These are phyloP conservation scores for Pantala flavescens DNA, from an alignment of 1,140 invertebrate species.

Conservation along the genomic window DNA sequence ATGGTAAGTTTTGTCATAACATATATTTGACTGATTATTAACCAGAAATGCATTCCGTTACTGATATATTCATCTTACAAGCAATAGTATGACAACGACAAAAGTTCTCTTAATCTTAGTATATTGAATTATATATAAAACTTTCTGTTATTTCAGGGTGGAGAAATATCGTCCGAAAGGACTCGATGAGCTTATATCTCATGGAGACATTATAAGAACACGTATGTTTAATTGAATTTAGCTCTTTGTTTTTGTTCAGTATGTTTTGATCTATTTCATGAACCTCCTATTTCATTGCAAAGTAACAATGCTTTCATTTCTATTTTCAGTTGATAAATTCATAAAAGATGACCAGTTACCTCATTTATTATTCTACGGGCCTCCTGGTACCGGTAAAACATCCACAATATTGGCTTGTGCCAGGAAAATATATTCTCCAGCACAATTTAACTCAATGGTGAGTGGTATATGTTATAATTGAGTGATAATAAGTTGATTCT, in stretches of 20 bases:
- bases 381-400: conserved; percentile 97
- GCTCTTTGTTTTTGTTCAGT: conserved; percentile 16
- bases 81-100: no score
- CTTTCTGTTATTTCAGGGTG: conserved; percentile 56
- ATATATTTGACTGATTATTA: no score
- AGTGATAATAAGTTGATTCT: no score
- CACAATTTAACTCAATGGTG: conserved; percentile 82
- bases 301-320: conserved; percentile 21
- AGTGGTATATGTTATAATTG: conserved; percentile 27
- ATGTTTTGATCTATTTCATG: conserved; percentile 15
- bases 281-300: background rate
- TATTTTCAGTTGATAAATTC: conserved; percentile 78
- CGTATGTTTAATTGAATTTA: conserved; percentile 51
- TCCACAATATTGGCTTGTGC: conserved; percentile 96
- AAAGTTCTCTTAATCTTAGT: no score
- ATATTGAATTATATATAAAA: no score
- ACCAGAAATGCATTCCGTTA: no score
- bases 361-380: conserved; percentile 96
- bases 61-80: no score
- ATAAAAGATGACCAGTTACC: conserved; percentile 87
- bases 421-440: conserved; percentile 77
- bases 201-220: conserved; percentile 93
- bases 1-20: no score
- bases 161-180: conserved; percentile 93
- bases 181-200: conserved; percentile 89